Base-by-base conservation (phyloP, 2,113 vertebrate species). In the Apteryx mantelli region DNA sequence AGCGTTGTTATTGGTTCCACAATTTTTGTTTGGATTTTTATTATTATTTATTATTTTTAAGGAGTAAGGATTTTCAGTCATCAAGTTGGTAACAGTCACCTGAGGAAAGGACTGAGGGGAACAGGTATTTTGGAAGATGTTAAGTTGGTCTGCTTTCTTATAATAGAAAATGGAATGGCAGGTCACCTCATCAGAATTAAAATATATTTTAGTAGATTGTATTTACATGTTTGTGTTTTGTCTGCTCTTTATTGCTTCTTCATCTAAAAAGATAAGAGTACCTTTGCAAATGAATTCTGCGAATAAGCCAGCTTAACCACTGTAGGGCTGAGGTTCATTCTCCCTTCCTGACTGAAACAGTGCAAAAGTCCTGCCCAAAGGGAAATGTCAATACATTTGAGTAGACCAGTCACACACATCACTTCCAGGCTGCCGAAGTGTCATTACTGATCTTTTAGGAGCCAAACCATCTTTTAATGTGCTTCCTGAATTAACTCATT, bases 81-180 rank as follows among this genome's bases (percentile, higher is more conserved):
- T 56, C 12, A 74, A 74, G 28, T 38, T 74, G 36, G 53, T 40
- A 74, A 56, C 19, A 22, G 16, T 55, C 18, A 6, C 26, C 36
- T 56, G 52, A 56, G 52, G 36, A 56, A 52, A 53, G 19, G 19
- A 22, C 52, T 56, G 28, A 56, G 36, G 28, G 42, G 26, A 26
- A 56, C 46, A 74, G 52, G 28, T 18, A 10, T 32, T 56, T 34
- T 74, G 25, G 12, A 55, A 53, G 52, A 58, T 63, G 75, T 89
- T 83, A 93, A 48, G 89, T n/a, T 42, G 46, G 11, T 91, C 48
- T 90, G 21, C 65, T 88, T 95, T 95, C 79, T 94, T 66, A 80
- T 83, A 73, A 88, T 50, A 4, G 69, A 36, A 81, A 75, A 73
- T 53, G 42, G 70, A 75, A 75, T 91, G 74, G 69, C 38, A 75